Percentiles rank a stretch among this genome's conserved stretches.
Conservation (phyloP, 1,140 invertebrate genomes). For the Choristoneura fumiferana region DNA sequence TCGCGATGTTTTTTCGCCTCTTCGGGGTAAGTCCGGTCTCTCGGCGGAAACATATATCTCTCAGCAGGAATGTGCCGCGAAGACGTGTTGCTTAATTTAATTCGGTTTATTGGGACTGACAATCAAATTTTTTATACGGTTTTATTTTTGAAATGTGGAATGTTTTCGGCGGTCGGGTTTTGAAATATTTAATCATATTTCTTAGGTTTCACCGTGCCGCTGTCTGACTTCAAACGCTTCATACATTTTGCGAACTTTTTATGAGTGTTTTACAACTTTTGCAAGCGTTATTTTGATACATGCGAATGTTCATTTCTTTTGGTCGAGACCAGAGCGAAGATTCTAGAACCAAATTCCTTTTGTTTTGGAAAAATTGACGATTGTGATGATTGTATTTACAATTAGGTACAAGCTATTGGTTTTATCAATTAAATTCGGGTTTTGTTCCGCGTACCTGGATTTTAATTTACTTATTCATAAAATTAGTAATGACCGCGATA, state of each 20-base stretch:
- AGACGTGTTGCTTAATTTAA: constrained; percentile 10
- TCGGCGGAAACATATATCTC: background rate
- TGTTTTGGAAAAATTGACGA: too few relatives aligned
- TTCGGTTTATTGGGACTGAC: background rate
- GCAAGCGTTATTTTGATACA: background rate
- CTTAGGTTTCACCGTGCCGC: background rate
- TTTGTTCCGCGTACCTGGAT: too few relatives aligned
- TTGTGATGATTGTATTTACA: too few relatives aligned
- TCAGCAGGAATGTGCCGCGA: background rate
- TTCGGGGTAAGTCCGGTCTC: constrained; percentile 49
- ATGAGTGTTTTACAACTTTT: constrained; percentile 5
- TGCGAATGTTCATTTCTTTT: background rate
- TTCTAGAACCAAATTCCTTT: background rate
- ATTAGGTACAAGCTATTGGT: too few relatives aligned
- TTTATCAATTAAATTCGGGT: too few relatives aligned
- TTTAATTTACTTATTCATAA: too few relatives aligned
- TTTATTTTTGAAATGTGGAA: constrained; percentile 6
- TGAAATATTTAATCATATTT: background rate
- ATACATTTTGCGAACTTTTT: background rate
- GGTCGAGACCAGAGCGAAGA: background rate
- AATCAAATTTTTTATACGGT: constrained; percentile 13
- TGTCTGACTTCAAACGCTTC: background rate
- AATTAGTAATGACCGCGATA: too few relatives aligned
- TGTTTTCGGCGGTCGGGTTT: background rate
- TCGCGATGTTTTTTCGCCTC: constrained; percentile 55